These are phyloP conservation scores for Brachionus paranguensis DNA, from an alignment of 1,140 invertebrate genomes.

Conservation along the genomic window DNA sequence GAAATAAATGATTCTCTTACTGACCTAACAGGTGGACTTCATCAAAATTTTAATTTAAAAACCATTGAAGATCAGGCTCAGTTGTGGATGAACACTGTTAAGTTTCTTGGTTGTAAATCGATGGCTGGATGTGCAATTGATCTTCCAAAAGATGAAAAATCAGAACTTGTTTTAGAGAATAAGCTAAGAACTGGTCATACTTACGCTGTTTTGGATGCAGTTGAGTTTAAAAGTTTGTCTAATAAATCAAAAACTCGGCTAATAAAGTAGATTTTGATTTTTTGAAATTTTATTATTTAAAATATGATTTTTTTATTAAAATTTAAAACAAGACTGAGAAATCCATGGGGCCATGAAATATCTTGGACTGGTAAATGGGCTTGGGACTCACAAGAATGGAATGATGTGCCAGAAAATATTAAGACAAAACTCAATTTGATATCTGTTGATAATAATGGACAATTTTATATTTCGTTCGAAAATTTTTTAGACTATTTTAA, in stretches of 20 bases:
- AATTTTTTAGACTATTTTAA: conserved; percentile 44
- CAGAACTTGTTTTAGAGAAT: neutral
- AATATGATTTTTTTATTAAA: neutral
- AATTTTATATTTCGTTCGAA: conserved; percentile 59
- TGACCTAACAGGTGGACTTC: conserved; percentile 50
- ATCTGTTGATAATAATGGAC: conserved; percentile 50
- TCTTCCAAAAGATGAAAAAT: neutral
- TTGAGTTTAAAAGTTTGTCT: neutral
- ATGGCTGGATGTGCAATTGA: conserved; percentile 29
- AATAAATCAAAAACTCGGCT: neutral
- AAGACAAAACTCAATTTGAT: conserved; percentile 34
- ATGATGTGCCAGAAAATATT: conserved; percentile 46
- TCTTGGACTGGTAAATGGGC: conserved; percentile 61
- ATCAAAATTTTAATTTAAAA: conserved; percentile 52
- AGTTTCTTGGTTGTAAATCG: neutral
- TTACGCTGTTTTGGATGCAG: conserved; percentile 69
- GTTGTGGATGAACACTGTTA: neutral
- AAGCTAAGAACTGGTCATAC: conserved; percentile 49
- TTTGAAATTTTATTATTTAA: no score
- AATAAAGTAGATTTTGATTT: neutral
- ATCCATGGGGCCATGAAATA: conserved; percentile 60
- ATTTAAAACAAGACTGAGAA: conserved; percentile 55
- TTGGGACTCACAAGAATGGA: conserved; percentile 46
- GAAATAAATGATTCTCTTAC: conserved; percentile 51
- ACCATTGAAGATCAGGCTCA: conserved; percentile 38